Conservation (phyloP, 1,140 invertebrate genomes). For the Saccostrea echinata region DNA sequence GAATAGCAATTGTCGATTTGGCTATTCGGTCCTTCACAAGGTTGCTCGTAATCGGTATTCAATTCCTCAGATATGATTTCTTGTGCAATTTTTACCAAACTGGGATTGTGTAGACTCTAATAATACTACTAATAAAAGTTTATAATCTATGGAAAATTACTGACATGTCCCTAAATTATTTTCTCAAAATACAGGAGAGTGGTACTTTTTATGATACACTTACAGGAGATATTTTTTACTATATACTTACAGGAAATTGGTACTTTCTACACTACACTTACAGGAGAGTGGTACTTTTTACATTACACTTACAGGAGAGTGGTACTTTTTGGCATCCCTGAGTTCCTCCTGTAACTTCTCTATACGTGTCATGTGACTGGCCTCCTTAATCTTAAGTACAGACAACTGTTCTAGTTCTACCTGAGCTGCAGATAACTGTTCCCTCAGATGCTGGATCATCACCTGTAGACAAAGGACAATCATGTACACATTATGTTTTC, state of each 20-base stretch:
- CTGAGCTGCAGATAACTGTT: slow-evolving; percentile 68
- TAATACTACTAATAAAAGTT: too few relatives aligned
- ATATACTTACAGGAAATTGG: neutral
- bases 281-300: slow-evolving; percentile 66
- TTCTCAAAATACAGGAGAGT: too few relatives aligned
- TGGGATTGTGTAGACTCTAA: too few relatives aligned
- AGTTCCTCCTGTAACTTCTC: slow-evolving; percentile 73
- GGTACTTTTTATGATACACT: neutral
- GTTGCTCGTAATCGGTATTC: too few relatives aligned
- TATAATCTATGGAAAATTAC: too few relatives aligned
- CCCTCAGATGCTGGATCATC: slow-evolving; percentile 74
- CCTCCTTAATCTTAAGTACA: slow-evolving; percentile 68
- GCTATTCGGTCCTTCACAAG: too few relatives aligned
- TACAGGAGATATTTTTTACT: too few relatives aligned
- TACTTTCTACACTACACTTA: slow-evolving; percentile 48
- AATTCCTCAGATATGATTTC: too few relatives aligned
- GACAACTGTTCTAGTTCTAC: slow-evolving; percentile 73
- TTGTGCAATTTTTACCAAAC: too few relatives aligned
- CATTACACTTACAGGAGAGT: slow-evolving; percentile 73
- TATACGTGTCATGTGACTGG: slow-evolving; percentile 68
- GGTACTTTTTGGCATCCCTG: slow-evolving; percentile 72
- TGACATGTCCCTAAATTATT: too few relatives aligned
- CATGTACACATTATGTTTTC: too few relatives aligned
- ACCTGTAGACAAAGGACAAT: slow-evolving; percentile 59
- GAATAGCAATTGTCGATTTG: too few relatives aligned